Evolutionary conservation across 2,888 invertebrate genomes (phyloP).

Genomic region (Leptinotarsa tumamoca): DNA sequence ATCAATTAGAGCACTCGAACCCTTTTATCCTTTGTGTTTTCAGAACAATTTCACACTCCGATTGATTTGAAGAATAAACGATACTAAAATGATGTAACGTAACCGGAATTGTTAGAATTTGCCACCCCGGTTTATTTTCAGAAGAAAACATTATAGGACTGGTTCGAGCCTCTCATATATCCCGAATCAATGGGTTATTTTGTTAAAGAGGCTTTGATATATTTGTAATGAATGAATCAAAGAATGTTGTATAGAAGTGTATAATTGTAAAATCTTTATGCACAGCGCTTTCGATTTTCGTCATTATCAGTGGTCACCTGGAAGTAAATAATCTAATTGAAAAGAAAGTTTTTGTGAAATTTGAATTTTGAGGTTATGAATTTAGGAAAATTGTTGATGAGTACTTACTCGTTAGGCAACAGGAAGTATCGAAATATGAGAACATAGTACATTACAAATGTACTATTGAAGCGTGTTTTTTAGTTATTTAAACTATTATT

Average conservation of each 20-base stretch:
- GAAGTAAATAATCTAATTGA: no score
- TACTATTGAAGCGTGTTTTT: no score
- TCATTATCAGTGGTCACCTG: no score
- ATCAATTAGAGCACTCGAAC: constrained; percentile 58
- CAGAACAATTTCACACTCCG: constrained; percentile 54
- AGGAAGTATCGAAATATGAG: no score
- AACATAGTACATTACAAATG: no score
- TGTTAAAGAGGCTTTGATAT: neutral
- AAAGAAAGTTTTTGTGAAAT: no score
- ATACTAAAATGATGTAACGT: constrained; percentile 48
- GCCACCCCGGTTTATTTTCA: constrained; percentile 24
- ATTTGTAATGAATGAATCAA: neutral
- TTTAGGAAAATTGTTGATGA: no score
- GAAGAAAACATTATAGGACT: constrained; percentile 17
- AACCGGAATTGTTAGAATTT: constrained; percentile 30
- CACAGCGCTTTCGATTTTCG: neutral
- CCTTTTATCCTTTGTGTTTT: constrained; percentile 53
- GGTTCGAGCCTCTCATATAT: constrained; percentile 17
- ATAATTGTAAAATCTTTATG: neutral
- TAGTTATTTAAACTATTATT: no score
- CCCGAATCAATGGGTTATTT: neutral
- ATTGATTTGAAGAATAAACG: constrained; percentile 54
- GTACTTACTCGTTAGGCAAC: no score
- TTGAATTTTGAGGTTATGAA: no score
- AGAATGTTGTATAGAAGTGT: no score